Conservation (phyloP, 2,888 invertebrate genomes). For the Belgica antarctica region DNA sequence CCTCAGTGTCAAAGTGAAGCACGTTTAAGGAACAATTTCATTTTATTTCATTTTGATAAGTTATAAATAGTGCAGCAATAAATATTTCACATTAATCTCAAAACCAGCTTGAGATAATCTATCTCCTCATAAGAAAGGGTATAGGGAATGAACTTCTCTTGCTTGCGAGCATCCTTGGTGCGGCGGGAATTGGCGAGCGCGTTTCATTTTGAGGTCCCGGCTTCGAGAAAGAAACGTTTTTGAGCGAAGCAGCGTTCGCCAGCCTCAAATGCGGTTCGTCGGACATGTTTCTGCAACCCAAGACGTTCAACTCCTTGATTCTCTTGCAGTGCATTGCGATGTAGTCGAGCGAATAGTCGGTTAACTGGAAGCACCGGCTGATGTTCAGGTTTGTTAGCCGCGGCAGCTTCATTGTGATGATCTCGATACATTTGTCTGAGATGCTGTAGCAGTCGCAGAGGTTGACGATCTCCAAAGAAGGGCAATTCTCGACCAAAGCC, state of each 20-base stretch:
- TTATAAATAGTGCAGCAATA: background rate
- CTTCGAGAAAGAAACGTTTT: conserved; percentile 18
- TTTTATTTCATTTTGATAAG: background rate
- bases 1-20: background rate
- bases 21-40: background rate
- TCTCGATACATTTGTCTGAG: conserved; percentile 62
- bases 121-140: background rate
- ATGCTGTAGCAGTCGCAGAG: conserved; percentile 67
- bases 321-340: conserved; percentile 57
- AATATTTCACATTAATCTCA: background rate
- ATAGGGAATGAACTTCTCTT: background rate
- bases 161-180: background rate
- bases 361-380: conserved; percentile 59
- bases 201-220: conserved; percentile 22
- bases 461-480: conserved; percentile 67
- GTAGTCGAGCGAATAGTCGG: conserved; percentile 57
- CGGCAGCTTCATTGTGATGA: conserved; percentile 54
- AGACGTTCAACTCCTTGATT: conserved; percentile 49
- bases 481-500: conserved; percentile 64
- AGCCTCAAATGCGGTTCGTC: conserved; percentile 53
- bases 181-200: background rate
- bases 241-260: conserved; percentile 49
- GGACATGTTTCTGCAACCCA: conserved; percentile 53
- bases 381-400: conserved; percentile 52
- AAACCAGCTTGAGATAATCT: background rate